These are phyloP conservation scores for Pygmarrhopalites habei DNA, from an alignment of 1,140 invertebrate genomes.

Conservation along the genomic window DNA sequence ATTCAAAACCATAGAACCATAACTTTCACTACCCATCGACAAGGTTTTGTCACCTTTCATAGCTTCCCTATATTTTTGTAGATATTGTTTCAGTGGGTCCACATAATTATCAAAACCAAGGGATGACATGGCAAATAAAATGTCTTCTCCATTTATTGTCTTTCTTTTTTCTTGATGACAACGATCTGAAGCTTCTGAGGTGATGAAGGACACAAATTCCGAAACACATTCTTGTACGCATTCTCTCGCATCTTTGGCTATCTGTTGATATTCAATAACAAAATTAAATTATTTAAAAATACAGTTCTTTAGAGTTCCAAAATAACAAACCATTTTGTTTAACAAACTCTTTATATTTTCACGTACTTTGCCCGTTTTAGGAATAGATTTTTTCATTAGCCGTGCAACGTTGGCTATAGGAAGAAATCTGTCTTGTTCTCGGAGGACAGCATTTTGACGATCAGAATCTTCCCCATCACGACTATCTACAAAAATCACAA, in stretches of 20 bases:
- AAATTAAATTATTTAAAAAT: neutral
- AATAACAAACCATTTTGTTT: neutral
- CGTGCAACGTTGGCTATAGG: slow-evolving; percentile 98
- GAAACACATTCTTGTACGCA: slow-evolving; percentile 99
- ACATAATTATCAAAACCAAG: slow-evolving; percentile 98
- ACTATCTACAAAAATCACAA: slow-evolving; percentile 24
- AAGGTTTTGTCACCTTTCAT: slow-evolving; percentile 39
- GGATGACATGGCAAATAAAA: slow-evolving; percentile 91
- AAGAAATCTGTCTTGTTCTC: slow-evolving; percentile 87
- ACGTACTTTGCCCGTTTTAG: slow-evolving; percentile 90
- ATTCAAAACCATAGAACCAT: neutral
- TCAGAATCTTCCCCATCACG: slow-evolving; percentile 34
- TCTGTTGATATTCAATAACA: slow-evolving; percentile 50
- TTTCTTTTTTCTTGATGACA: slow-evolving; percentile 97
- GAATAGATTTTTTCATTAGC: slow-evolving; percentile 98
- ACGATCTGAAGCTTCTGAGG: slow-evolving; percentile 89
- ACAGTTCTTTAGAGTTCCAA: neutral
- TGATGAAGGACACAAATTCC: slow-evolving; percentile 99
- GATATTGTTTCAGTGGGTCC: slow-evolving; percentile 89
- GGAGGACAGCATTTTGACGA: slow-evolving; percentile 23
- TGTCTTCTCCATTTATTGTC: slow-evolving; percentile 98
- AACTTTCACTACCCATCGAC: slow-evolving; percentile 6
- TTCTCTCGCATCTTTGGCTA: slow-evolving; percentile 98
- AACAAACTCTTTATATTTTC: too few relatives aligned
- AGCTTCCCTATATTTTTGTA: slow-evolving; percentile 93